A percentile compares a stretch with the other conserved stretches of the same genome.
phyloP scores from a whole-genome alignment of 2,797 vertebrate species.

The Ctenosaura bakeri region DNA sequence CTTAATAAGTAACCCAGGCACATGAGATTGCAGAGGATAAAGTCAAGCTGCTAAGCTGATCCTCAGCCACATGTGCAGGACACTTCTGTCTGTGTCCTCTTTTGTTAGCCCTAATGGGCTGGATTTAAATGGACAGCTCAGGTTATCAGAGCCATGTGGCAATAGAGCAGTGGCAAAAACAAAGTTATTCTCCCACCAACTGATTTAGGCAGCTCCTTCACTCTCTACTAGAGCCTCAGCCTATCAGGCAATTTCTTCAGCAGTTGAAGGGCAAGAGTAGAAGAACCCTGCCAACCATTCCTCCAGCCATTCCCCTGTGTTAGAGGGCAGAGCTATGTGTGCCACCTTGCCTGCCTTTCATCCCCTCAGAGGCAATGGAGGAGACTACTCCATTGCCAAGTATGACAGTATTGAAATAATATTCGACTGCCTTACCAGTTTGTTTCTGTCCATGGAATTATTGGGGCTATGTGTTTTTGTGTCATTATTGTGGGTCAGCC shows the following conservation, averaged over 20 bases:
- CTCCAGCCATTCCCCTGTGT: too few species aligned
- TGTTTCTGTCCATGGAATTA: not conserved
- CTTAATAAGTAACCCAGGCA: not conserved
- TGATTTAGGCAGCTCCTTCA: not conserved
- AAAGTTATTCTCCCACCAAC: not conserved
- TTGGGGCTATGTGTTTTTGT: too few species aligned
- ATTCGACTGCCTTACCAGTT: not conserved
- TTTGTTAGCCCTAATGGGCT: not conserved
- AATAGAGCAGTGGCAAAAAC: not conserved
- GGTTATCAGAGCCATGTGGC: not conserved
- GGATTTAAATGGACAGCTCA: not conserved
- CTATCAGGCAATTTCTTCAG: not conserved
- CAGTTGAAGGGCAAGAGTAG: too few species aligned
- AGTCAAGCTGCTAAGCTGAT: not conserved
- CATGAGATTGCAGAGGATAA: not conserved
- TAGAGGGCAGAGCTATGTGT: too few species aligned
- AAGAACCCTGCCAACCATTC: too few species aligned
- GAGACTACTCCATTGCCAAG: not conserved
- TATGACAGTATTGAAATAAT: not conserved
- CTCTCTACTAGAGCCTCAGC: not conserved
- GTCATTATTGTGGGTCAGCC: too few species aligned
- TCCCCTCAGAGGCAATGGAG: not conserved
- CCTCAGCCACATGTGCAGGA: not conserved
- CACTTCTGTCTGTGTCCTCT: not conserved
- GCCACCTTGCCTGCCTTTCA: not conserved